Conservation (phyloP, 2,797 vertebrate genomes). For the Telmatherina bonti region DNA sequence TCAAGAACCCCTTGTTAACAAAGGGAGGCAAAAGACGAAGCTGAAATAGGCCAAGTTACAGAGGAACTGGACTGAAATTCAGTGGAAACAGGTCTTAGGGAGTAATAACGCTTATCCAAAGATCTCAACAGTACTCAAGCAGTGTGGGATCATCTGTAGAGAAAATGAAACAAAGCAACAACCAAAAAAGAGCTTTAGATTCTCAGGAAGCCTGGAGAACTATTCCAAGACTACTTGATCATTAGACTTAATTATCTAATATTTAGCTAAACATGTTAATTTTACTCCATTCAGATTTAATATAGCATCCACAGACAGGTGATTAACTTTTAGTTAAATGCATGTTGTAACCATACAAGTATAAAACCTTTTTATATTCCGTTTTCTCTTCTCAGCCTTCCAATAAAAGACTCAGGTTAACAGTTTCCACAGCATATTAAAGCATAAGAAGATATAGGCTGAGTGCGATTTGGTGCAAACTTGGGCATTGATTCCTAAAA, state of each 20-base stretch:
- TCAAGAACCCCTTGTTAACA: background rate
- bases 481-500: background rate
- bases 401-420: too few relatives aligned
- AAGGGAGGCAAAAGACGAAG: background rate
- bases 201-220: background rate
- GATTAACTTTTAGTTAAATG: constrained; percentile 1
- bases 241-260: too few relatives aligned
- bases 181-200: background rate
- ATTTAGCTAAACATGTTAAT: constrained; percentile 1
- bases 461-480: background rate
- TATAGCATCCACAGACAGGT: constrained; percentile 19
- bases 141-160: background rate
- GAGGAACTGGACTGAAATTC: too few relatives aligned
- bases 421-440: background rate
- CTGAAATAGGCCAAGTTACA: background rate
- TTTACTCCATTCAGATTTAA: background rate
- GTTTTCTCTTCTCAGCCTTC: too few relatives aligned
- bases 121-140: background rate
- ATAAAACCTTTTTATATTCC: too few relatives aligned
- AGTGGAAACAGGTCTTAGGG: too few relatives aligned
- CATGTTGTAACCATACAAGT: too few relatives aligned
- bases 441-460: background rate
- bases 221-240: background rate
- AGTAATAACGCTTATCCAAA: background rate
- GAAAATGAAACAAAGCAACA: background rate